Percentiles rank a stretch among this genome's conserved stretches.
Evolutionary conservation across 2,888 invertebrate species (phyloP).

Genomic region (Sycophila texana): DNA sequence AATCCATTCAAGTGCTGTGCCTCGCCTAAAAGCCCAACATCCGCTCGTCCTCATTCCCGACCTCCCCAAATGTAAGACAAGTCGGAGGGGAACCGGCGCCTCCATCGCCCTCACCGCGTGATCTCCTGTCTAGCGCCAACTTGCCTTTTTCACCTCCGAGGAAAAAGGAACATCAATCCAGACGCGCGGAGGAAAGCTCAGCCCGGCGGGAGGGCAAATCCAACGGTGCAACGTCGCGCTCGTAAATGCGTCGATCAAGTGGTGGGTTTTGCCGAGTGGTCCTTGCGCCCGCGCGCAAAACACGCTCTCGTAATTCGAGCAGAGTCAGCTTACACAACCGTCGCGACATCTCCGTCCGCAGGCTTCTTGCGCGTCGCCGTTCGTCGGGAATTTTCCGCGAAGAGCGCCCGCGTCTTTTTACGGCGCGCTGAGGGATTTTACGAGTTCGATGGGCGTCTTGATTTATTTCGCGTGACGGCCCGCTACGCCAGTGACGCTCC

Average conservation of each 20-base stretch:
- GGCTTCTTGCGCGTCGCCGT: too few relatives aligned
- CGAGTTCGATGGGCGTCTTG: conserved; percentile 26
- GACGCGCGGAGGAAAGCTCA: neutral
- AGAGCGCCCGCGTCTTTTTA: conserved; percentile 12
- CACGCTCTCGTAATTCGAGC: conserved; percentile 8
- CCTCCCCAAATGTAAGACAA: too few relatives aligned
- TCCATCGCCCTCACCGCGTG: neutral
- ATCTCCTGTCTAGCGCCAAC: neutral
- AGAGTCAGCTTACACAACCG: conserved; percentile 13
- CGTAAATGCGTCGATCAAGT: conserved; percentile 39
- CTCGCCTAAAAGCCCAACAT: too few relatives aligned
- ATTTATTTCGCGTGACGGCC: conserved; percentile 20
- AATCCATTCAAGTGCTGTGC: too few relatives aligned
- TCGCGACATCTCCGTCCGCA: neutral
- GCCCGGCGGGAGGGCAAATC: neutral
- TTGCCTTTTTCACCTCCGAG: neutral
- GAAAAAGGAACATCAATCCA: conserved; percentile 22
- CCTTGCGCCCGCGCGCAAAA: conserved; percentile 20
- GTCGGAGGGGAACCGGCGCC: too few relatives aligned
- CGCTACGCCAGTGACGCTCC: neutral
- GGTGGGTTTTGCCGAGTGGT: neutral
- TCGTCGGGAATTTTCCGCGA: too few relatives aligned
- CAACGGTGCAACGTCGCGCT: neutral
- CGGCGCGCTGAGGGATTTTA: conserved; percentile 11
- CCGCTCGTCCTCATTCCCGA: too few relatives aligned